Evolutionary conservation across 2,113 vertebrate species (phyloP).

Genomic region (Petaurus breviceps): DNA sequence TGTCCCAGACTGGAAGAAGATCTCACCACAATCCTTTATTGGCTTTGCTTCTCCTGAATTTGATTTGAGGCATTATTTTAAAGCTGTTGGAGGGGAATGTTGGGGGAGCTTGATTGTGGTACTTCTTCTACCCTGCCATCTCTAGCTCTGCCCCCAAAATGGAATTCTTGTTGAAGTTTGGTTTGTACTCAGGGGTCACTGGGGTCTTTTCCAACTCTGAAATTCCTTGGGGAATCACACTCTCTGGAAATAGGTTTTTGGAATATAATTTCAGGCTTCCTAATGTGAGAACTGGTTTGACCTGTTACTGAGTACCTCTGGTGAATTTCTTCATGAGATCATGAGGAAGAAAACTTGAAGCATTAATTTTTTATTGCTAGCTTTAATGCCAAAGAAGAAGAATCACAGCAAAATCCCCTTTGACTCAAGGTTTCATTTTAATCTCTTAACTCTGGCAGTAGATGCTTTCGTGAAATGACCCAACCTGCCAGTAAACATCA

Average conservation of each 20-base stretch:
- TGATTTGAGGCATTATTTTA: not conserved
- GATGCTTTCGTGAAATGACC: constrained; percentile 20
- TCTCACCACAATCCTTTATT: not conserved
- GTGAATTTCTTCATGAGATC: not conserved
- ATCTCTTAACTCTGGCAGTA: constrained; percentile 37
- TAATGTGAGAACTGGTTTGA: not conserved
- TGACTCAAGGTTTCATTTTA: not conserved
- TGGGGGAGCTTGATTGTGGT: not conserved
- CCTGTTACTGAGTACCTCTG: not conserved
- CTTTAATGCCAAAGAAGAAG: not conserved
- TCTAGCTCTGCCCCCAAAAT: not conserved
- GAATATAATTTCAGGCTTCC: not conserved
- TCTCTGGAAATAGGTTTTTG: not conserved
- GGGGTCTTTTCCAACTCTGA: not conserved
- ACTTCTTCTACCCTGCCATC: not conserved
- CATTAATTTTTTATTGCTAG: not conserved
- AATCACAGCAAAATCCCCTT: not conserved
- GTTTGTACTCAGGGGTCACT: not conserved
- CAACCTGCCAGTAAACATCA: constrained; percentile 57
- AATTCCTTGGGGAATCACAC: not conserved
- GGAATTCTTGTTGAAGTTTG: not conserved
- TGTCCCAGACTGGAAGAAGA: not conserved
- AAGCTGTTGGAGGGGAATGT: not conserved
- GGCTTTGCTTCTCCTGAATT: not conserved
- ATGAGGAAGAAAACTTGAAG: not conserved